Conservation (phyloP, 1,140 invertebrate species). For the Saccostrea echinata region DNA sequence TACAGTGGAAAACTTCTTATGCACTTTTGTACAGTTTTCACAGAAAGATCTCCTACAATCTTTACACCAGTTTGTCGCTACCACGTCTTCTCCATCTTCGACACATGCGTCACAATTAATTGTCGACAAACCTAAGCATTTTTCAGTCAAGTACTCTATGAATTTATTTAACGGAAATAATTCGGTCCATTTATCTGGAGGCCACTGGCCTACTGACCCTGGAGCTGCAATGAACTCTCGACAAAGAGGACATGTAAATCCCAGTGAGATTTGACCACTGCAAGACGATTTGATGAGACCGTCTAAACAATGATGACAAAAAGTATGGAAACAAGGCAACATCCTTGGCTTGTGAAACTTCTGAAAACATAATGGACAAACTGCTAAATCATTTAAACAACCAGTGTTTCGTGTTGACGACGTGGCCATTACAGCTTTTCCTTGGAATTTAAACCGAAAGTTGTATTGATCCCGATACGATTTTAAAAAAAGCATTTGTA, state of each 20-base stretch:
- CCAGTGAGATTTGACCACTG: background rate
- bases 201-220: background rate
- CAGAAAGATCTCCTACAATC: background rate
- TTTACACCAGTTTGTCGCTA: background rate
- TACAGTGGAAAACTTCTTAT: background rate
- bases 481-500: no score
- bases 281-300: background rate
- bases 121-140: background rate
- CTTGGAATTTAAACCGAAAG: no score
- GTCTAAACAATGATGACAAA: background rate
- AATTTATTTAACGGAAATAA: background rate
- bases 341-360: background rate
- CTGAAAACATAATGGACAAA: background rate
- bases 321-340: conserved; percentile 2
- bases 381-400: background rate
- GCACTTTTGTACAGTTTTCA: background rate
- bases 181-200: background rate
- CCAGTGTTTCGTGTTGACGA: no score
- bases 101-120: background rate
- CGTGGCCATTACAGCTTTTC: no score
- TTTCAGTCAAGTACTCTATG: background rate
- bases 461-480: no score
- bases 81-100: background rate
- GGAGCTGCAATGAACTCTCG: background rate
- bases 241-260: background rate